Conservation (phyloP, 2,797 vertebrate species). For the Helostoma temminkii region DNA sequence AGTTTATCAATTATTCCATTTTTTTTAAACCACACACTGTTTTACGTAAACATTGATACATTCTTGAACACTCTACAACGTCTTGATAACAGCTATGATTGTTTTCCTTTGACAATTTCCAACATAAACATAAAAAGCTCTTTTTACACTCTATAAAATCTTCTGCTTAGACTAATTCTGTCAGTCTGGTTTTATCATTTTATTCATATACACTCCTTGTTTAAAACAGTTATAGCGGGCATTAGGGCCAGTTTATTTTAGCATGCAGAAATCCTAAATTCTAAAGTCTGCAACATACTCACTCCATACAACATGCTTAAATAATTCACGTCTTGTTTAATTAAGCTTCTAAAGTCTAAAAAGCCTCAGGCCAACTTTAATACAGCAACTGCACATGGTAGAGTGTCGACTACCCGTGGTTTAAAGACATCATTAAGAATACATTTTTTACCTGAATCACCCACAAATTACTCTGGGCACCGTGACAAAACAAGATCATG, state of each 20-base stretch:
- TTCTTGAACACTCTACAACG: slow-evolving; percentile 14
- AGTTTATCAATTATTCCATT: slow-evolving; percentile 15
- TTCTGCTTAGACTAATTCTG: not conserved
- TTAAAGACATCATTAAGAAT: slow-evolving; percentile 49
- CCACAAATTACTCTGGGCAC: slow-evolving; percentile 53
- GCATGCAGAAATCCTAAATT: slow-evolving; percentile 8
- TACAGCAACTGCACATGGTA: slow-evolving; percentile 67
- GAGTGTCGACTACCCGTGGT: slow-evolving; percentile 47
- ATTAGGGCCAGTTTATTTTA: not conserved
- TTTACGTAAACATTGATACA: slow-evolving; percentile 23
- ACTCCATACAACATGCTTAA: slow-evolving; percentile 67
- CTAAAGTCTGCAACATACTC: slow-evolving; percentile 19
- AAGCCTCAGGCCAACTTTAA: slow-evolving; percentile 61
- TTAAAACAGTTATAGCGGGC: not conserved
- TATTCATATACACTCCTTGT: not conserved
- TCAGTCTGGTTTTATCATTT: not conserved
- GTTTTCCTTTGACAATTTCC: slow-evolving; percentile 7
- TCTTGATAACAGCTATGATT: not conserved
- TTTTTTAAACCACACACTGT: slow-evolving; percentile 35
- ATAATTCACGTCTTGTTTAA: slow-evolving; percentile 79
- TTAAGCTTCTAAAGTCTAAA: slow-evolving; percentile 65
- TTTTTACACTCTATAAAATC: no score
- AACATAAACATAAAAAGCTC: not conserved
- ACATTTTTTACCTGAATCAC: slow-evolving; percentile 31
- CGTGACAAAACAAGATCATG: slow-evolving; percentile 20